Evolutionary conservation across 2,888 invertebrate species (phyloP), one percentile per base, ranked within the genome.

Genomic region (Agriotes lineatus): DNA sequence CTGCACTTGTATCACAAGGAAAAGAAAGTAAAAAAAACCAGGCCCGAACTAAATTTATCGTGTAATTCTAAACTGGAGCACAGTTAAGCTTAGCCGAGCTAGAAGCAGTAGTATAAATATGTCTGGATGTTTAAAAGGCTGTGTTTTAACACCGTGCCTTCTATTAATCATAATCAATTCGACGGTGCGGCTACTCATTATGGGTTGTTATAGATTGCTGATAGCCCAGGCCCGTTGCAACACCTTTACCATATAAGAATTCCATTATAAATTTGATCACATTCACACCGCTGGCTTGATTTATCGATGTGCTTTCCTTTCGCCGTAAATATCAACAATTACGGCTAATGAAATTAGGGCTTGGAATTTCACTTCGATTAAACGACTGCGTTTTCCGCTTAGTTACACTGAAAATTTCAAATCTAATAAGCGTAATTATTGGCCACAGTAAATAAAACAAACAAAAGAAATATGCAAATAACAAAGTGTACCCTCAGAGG

Each of bases 141-240:
- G 72, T 70, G 72, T 75, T 75, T 75, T 74, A 77, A 76, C 75
- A 74, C 74, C 73, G 74, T 76, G 74, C 75, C 76, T 75, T 73
- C 79, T 80, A 82, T 83, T 82, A 82, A 82, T 83, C 82, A 82
- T 82, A 82, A 83, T 83, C 82, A 83, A 83, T 82, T 82, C 82
- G 74, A 76, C 76, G 79, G 69, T 75, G 80, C 83, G 83, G 82
- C 83, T 82, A 81, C 81, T 83, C 82, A 83, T 83, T 82, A 83
- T 80, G 78, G 80, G 82, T 80, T 82, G 83, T 83, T 83, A 82
- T 82, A 82, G 83, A 83, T 83, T 78, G 81, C 79, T 79, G 82
- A 82, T 82, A 82, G 80, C 67, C 73, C 63, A 57, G 67, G 71
- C 61, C 63, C 71, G 60, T 68, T 61, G 70, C 67, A 73, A 73